Conservation (phyloP, 1,140 invertebrate species). For the Drosophila setifemur region DNA sequence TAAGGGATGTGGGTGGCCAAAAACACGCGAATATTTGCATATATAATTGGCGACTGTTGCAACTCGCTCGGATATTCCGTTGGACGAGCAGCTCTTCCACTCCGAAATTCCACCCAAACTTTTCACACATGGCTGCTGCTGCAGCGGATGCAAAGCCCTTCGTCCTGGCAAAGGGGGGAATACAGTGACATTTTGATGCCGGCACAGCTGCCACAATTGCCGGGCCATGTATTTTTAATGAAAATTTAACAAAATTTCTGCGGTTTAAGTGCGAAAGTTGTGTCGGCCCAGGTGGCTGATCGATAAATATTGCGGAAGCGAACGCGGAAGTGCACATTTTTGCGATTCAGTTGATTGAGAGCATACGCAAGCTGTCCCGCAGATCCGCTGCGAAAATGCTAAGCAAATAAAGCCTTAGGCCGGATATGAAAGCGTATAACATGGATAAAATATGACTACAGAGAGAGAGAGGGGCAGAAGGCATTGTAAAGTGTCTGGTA, state of each 20-base stretch:
- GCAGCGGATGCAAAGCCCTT: constrained; percentile 50
- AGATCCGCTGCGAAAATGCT: background rate
- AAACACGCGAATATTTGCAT: background rate
- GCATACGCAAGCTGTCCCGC: constrained; percentile 53
- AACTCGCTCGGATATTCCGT: constrained; percentile 41
- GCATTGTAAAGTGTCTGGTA: constrained; percentile 57
- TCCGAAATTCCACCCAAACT: background rate
- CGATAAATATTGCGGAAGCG: constrained; percentile 51
- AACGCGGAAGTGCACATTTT: constrained; percentile 68
- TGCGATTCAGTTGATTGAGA: constrained; percentile 74
- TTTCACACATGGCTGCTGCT: constrained; percentile 41
- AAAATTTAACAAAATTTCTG: constrained; percentile 72
- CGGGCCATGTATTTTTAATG: constrained; percentile 70
- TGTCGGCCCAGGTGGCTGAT: constrained; percentile 29
- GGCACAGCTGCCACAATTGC: constrained; percentile 58
- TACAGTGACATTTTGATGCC: constrained; percentile 64
- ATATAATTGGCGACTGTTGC: constrained; percentile 44
- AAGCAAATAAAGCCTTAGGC: constrained; percentile 23
- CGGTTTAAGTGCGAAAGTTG: constrained; percentile 76
- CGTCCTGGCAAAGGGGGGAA: constrained; percentile 14
- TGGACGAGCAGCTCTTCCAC: background rate
- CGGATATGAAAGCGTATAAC: constrained; percentile 55
- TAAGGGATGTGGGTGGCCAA: too few relatives aligned
- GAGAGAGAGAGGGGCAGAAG: constrained; percentile 6
- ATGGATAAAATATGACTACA: constrained; percentile 39